Base-by-base conservation (phyloP, 2,113 vertebrate species). In the Solea senegalensis region DNA sequence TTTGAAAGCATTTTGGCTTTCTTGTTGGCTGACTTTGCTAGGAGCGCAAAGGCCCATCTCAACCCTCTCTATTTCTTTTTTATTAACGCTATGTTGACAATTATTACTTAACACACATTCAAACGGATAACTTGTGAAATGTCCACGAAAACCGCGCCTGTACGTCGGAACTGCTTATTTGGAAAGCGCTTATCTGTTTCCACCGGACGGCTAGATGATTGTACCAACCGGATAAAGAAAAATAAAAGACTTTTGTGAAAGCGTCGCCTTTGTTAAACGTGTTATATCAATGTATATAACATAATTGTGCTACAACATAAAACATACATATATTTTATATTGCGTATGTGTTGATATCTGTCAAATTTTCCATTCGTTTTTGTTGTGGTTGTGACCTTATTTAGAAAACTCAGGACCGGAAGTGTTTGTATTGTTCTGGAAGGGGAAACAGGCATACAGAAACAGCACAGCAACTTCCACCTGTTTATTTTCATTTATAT, bases 211-310 rank as follows among this genome's bases (percentile, higher is more conserved):
- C 1, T 45, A 0, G 41, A 40, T 1, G 12, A 1, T 0, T 39
- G 84, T 10, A 84, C 65, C 16, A 54, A 56, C 57, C 72, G 75
- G 82, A 88, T 56, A 16, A 0, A 52, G 16, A 45, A 64, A 81
- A 70, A 78, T 55, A 73, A 88, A 71, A 61, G 1, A 3, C 1
- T 40, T 7, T 34, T 39, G 8, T 16, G 1, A 58, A 10, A 2
- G 1, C 0, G 0, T 1, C 21, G 7, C 13, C 2, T 14, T 39
- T 0, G 2, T 41, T 2, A 27, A 2, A 46, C n/a, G 0, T 0
- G 1, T n/a, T 48, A 0, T 43, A 0, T 27, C 10, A 3, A 2
- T 21, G 7, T 9, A 9, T 44, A 44, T 44, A 44, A 44, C 21
- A 34, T 56, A 1, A 11, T 9, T 2, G 1, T 2, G 0, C 0